These are phyloP conservation scores for Sinonovacula constricta DNA, from an alignment of 1,140 invertebrate genomes.

Conservation along the genomic window DNA sequence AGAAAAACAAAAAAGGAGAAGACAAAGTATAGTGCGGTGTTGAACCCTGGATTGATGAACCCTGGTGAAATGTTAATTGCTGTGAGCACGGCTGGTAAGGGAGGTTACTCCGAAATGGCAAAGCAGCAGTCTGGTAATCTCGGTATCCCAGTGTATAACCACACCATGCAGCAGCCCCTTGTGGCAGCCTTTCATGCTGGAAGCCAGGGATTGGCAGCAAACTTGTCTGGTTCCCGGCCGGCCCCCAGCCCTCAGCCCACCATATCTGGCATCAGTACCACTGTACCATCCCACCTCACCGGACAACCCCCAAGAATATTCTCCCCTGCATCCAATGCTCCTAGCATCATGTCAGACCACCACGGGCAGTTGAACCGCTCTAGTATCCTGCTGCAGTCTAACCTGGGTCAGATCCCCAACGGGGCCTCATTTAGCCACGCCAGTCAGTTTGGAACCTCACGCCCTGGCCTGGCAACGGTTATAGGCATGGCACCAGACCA, in stretches of 20 bases:
- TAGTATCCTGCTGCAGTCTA: conserved; percentile 26
- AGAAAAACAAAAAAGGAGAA: too few relatives aligned
- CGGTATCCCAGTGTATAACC: too few relatives aligned
- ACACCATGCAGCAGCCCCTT: conserved; percentile 13
- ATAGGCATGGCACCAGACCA: conserved; percentile 27
- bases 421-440: conserved; percentile 1
- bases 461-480: conserved; percentile 20
- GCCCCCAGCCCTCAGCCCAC: background rate
- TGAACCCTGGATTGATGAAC: too few relatives aligned
- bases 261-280: background rate
- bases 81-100: too few relatives aligned
- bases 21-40: too few relatives aligned
- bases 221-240: background rate
- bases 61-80: too few relatives aligned
- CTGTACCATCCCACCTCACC: background rate
- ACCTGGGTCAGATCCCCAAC: conserved; percentile 11
- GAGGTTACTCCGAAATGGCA: background rate
- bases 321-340: conserved; percentile 10
- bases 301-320: conserved; percentile 23
- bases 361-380: background rate
- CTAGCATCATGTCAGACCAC: conserved; percentile 11
- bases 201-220: background rate
- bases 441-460: conserved; percentile 35
- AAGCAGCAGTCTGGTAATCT: background rate
- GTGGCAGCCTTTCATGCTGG: conserved; percentile 25